phyloP scores from a whole-genome alignment of 2,797 vertebrate genomes.

The Pipistrellus nathusii region DNA sequence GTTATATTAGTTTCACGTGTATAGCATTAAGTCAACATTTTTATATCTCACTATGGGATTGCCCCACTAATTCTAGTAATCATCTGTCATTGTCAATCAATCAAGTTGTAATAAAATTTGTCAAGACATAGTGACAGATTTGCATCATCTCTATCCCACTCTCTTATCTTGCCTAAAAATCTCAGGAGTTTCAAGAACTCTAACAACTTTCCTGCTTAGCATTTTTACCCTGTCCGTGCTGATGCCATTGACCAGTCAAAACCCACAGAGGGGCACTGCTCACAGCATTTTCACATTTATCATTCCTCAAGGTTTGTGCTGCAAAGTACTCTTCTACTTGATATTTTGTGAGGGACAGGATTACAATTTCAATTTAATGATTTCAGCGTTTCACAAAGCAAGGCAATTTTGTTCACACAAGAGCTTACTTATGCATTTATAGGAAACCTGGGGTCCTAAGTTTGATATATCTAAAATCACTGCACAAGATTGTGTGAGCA shows the following conservation, averaged over 20 bases:
- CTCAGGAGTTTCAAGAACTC: background rate
- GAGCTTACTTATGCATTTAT: background rate
- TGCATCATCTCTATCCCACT: background rate
- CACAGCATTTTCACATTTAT: background rate
- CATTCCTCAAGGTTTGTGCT: background rate
- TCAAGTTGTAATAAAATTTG: slow-evolving; percentile 9
- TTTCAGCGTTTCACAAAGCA: slow-evolving; percentile 17
- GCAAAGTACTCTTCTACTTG: background rate
- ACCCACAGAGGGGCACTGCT: background rate
- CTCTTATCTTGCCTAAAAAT: background rate
- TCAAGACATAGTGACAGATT: background rate
- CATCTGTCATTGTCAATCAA: background rate
- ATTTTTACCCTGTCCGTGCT: background rate
- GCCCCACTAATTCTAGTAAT: background rate
- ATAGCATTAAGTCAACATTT: background rate
- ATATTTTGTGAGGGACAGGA: background rate
- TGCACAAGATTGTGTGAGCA: background rate
- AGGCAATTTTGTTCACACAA: background rate
- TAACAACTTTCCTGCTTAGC: background rate
- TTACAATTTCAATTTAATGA: background rate
- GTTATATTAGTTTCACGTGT: background rate
- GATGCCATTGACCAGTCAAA: background rate
- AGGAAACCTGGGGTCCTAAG: background rate
- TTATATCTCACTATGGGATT: background rate
- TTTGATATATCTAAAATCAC: background rate